Conservation (phyloP, 2,797 vertebrate genomes). For the Enteromius trimaculatus region DNA sequence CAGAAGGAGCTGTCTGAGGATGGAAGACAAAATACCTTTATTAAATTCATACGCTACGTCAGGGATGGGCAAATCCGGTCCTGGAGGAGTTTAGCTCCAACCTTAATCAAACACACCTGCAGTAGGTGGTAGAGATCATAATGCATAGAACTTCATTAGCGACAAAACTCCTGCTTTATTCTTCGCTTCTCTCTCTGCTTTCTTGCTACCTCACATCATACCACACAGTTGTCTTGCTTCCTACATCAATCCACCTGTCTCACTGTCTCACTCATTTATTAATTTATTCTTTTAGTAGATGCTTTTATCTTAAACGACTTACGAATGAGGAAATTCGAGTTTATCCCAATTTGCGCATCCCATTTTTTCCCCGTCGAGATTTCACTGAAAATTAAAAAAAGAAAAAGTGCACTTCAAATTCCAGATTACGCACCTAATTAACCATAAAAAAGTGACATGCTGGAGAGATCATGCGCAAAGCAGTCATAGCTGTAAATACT, state of each 20-base stretch:
- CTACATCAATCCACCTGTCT: constrained; percentile 33
- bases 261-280: constrained; percentile 13
- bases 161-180: neutral
- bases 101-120: neutral
- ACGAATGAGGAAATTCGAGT: neutral
- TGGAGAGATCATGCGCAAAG: neutral
- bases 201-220: neutral
- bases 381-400: neutral
- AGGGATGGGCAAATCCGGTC: neutral
- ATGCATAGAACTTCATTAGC: neutral
- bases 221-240: neutral
- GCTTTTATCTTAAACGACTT: neutral
- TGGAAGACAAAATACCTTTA: neutral
- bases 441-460: neutral
- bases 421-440: neutral
- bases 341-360: constrained; percentile 28
- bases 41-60: neutral
- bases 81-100: neutral
- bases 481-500: neutral
- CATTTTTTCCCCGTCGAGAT: neutral
- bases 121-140: neutral
- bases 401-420: neutral
- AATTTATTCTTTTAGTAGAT: neutral
- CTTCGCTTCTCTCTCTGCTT: neutral
- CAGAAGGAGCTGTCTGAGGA: neutral